A percentile compares a stretch with the other conserved stretches of the same genome.
phyloP scores from a whole-genome alignment of 2,113 vertebrate species.

The Tyto alba region DNA sequence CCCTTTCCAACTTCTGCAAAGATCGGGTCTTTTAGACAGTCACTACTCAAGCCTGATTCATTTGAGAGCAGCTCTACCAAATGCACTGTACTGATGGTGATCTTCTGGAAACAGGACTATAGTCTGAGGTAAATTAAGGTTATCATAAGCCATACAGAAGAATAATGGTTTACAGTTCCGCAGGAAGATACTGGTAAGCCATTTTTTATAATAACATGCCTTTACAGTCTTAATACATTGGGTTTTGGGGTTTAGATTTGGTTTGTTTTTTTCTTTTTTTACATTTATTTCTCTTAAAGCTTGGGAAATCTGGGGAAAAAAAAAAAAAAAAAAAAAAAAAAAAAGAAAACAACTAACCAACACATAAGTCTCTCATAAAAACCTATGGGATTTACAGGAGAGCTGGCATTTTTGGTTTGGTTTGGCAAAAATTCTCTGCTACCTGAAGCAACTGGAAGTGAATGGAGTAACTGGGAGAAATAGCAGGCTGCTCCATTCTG shows the following conservation, averaged over 20 bases:
- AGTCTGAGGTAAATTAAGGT: background rate
- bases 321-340: background rate
- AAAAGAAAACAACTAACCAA: background rate
- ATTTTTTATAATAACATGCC: background rate
- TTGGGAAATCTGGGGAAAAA: background rate
- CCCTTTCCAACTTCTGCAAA: background rate
- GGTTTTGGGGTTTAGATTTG: background rate
- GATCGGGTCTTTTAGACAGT: background rate
- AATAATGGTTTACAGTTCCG: background rate
- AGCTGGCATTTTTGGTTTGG: background rate
- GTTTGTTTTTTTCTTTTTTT: background rate
- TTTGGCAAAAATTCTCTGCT: background rate
- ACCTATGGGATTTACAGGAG: background rate
- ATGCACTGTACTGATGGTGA: background rate
- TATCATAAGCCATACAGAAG: background rate
- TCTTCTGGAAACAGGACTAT: background rate
- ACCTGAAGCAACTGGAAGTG: background rate
- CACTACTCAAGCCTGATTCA: background rate
- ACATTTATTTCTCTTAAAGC: background rate
- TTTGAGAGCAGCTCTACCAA: background rate
- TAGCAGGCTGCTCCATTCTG: background rate
- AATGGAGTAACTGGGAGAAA: background rate
- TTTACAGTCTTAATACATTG: background rate
- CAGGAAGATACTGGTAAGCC: background rate
- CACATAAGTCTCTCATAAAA: background rate